These are phyloP conservation scores for Aphelenchoides fujianensis DNA, from an alignment of 1,140 invertebrate species.

Conservation along the genomic window DNA sequence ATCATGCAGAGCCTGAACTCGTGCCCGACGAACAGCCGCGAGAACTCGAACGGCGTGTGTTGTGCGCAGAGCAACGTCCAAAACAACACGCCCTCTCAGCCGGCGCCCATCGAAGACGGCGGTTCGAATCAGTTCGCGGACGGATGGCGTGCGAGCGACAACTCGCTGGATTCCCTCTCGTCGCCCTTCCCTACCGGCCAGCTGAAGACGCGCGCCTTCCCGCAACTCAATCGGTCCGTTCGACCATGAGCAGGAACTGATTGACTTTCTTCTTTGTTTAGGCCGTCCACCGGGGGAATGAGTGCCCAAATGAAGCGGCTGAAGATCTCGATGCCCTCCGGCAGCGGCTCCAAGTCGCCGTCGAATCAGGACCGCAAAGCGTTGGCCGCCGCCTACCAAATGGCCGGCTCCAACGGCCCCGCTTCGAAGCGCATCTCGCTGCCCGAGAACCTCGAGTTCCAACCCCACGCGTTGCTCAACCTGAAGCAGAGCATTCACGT, in stretches of 20 bases:
- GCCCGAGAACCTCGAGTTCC: slow-evolving; percentile 53
- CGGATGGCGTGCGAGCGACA: slow-evolving; percentile 54
- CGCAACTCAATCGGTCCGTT: slow-evolving; percentile 41
- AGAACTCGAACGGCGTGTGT: slow-evolving; percentile 26
- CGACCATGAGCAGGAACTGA: slow-evolving; percentile 3
- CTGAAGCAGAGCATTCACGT: slow-evolving; percentile 54
- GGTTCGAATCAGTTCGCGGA: slow-evolving; percentile 33
- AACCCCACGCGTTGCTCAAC: slow-evolving; percentile 54
- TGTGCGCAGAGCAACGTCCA: background rate
- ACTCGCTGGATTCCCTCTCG: slow-evolving; percentile 48
- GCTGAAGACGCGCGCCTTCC: slow-evolving; percentile 31
- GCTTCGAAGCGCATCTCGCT: slow-evolving; percentile 52
- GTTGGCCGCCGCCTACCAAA: background rate
- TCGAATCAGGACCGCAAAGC: background rate
- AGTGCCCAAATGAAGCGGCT: slow-evolving; percentile 43
- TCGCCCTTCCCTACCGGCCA: slow-evolving; percentile 49
- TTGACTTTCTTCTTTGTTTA: slow-evolving; percentile 31
- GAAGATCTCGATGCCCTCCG: slow-evolving; percentile 31
- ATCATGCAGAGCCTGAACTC: slow-evolving; percentile 48
- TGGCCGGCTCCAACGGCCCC: slow-evolving; percentile 12
- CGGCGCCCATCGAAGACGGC: background rate
- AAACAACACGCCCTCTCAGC: background rate
- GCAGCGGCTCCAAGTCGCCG: background rate
- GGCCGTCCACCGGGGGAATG: slow-evolving; percentile 42
- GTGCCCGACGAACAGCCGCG: slow-evolving; percentile 40